Conservation (phyloP, 2,113 vertebrate species). For the Callaeas wilsoni region DNA sequence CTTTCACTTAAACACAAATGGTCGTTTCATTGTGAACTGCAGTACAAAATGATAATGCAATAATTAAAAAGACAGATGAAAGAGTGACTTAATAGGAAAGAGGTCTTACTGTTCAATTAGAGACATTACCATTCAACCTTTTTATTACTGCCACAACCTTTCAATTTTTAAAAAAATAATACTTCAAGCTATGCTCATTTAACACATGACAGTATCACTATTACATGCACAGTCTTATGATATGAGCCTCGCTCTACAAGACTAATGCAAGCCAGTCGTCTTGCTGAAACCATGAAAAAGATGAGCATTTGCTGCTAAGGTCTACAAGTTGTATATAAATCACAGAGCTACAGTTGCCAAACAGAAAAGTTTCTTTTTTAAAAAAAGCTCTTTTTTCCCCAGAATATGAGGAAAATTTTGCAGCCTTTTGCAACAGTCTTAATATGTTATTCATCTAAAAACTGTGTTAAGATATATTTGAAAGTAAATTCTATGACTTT, state of each 20-base stretch:
- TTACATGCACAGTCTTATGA: slow-evolving; percentile 34
- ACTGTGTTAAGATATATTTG: slow-evolving; percentile 41
- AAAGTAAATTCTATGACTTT: slow-evolving; percentile 51
- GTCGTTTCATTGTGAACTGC: slow-evolving; percentile 91
- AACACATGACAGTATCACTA: slow-evolving; percentile 69
- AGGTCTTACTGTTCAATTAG: slow-evolving; percentile 82
- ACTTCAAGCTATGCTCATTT: slow-evolving; percentile 77
- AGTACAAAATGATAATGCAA: slow-evolving; percentile 99
- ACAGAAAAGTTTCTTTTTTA: not conserved
- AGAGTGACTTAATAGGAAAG: slow-evolving; percentile 87
- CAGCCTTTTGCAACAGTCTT: slow-evolving; percentile 12
- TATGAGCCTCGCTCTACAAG: not conserved
- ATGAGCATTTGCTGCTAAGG: slow-evolving; percentile 28
- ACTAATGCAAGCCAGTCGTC: slow-evolving; percentile 15
- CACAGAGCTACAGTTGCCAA: not conserved
- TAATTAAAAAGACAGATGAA: slow-evolving; percentile 99
- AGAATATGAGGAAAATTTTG: not conserved
- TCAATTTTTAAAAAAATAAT: slow-evolving; percentile 77
- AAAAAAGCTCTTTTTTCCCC: not conserved
- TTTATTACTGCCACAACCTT: slow-evolving; percentile 84
- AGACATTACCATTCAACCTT: slow-evolving; percentile 83
- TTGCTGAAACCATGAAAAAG: slow-evolving; percentile 39
- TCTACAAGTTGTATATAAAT: slow-evolving; percentile 37
- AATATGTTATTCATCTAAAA: slow-evolving; percentile 15
- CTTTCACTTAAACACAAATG: slow-evolving; percentile 99